Conservation (phyloP, 2,797 vertebrate species). For the Diplodus sargus region DNA sequence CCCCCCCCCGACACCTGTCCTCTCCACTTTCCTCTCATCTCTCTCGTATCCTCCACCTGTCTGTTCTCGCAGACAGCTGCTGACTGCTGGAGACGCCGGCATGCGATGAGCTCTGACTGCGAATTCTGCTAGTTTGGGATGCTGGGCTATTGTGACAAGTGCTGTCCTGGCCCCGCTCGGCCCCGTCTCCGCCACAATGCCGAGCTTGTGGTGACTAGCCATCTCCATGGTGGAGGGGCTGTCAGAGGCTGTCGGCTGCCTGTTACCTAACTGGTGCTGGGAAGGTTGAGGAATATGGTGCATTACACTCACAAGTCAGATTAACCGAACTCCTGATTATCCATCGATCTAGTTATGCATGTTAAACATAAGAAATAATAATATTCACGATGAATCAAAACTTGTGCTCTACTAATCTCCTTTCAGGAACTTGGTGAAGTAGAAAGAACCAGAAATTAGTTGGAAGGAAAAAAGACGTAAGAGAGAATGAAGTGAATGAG, state of each 20-base stretch:
- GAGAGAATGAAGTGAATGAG: no score
- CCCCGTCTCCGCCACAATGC: constrained; percentile 63
- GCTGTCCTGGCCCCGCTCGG: constrained; percentile 66
- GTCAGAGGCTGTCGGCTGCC: constrained; percentile 46
- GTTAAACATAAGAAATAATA: no score
- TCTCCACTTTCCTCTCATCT: constrained; percentile 52
- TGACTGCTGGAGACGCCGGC: constrained; percentile 72
- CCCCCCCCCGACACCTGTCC: constrained; percentile 41
- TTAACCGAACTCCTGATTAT: neutral
- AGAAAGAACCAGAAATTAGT: no score
- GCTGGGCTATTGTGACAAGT: constrained; percentile 75
- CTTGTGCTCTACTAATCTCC: no score
- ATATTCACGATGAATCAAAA: no score
- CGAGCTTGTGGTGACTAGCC: constrained; percentile 44
- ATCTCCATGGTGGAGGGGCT: constrained; percentile 55
- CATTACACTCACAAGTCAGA: constrained; percentile 2
- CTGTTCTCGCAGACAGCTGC: constrained; percentile 58
- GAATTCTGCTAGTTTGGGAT: constrained; percentile 55
- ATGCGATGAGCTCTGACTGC: constrained; percentile 74
- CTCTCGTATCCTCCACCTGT: constrained; percentile 58
- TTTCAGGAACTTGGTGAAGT: no score
- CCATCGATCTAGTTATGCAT: no score
- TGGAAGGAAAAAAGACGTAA: no score
- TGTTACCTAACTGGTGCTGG: constrained; percentile 46
- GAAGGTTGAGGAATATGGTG: constrained; percentile 8